These are phyloP conservation scores for Lagria hirta DNA, from an alignment of 2,888 invertebrate species.

Conservation along the genomic window DNA sequence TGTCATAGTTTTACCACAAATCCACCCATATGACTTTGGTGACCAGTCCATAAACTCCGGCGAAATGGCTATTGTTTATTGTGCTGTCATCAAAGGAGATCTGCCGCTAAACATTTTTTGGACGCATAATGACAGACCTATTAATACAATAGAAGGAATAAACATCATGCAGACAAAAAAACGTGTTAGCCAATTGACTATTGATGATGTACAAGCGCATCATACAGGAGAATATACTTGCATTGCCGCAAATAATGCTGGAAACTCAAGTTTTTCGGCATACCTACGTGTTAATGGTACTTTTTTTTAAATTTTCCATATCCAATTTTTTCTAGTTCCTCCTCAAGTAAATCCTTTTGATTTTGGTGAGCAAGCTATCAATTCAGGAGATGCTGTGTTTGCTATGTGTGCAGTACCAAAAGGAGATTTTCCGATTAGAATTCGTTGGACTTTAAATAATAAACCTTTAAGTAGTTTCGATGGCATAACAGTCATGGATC, in stretches of 20 bases:
- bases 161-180: slow-evolving; percentile 61
- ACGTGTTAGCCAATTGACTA: slow-evolving; percentile 64
- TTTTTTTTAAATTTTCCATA: no score
- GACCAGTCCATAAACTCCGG: slow-evolving; percentile 62
- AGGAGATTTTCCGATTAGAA: slow-evolving; percentile 73
- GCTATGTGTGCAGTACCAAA: slow-evolving; percentile 69
- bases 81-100: slow-evolving; percentile 67
- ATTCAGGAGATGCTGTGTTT: slow-evolving; percentile 69
- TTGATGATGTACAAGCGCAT: slow-evolving; percentile 62
- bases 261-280: slow-evolving; percentile 65
- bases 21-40: slow-evolving; percentile 66
- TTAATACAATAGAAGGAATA: slow-evolving; percentile 58
- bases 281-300: slow-evolving; percentile 73
- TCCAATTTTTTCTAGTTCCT: slow-evolving; percentile 40
- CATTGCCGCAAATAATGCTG: slow-evolving; percentile 66
- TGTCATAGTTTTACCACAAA: slow-evolving; percentile 61
- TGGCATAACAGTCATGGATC: slow-evolving; percentile 56
- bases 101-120: slow-evolving; percentile 69
- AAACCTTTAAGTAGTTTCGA: slow-evolving; percentile 52
- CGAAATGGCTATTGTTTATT: slow-evolving; percentile 65
- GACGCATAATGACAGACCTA: slow-evolving; percentile 60
- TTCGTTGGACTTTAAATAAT: slow-evolving; percentile 74
- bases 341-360: slow-evolving; percentile 58
- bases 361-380: slow-evolving; percentile 62
- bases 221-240: slow-evolving; percentile 67